These are phyloP conservation scores for Agapornis roseicollis DNA, from an alignment of 2,113 vertebrate genomes.

Conservation along the genomic window DNA sequence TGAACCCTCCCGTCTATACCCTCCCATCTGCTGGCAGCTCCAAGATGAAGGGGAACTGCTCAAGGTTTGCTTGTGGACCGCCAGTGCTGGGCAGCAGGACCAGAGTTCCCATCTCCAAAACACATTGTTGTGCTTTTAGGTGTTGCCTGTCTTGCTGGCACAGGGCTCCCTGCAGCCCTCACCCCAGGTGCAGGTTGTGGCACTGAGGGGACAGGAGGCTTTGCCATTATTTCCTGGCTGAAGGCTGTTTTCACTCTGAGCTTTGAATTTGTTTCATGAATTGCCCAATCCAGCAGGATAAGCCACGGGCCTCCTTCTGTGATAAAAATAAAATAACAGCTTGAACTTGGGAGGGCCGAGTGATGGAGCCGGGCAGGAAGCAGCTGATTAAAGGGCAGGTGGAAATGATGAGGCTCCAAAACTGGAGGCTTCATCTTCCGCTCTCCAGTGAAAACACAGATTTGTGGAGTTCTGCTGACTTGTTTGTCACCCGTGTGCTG, in stretches of 20 bases:
- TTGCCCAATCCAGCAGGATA: background rate
- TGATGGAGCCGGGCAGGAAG: conserved; percentile 23
- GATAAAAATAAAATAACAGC: conserved; percentile 63
- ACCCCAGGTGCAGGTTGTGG: background rate
- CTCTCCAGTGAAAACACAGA: background rate
- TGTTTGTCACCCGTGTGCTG: accelerated
- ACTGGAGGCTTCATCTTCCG: conserved; percentile 9
- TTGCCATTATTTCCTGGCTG: background rate
- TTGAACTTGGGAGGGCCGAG: background rate
- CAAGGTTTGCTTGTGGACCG: accelerated
- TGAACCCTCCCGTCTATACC: accelerated
- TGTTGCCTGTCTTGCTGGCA: accelerated
- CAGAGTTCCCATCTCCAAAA: background rate
- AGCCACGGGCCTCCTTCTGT: background rate
- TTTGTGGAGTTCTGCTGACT: background rate
- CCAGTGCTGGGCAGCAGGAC: background rate
- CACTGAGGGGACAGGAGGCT: background rate
- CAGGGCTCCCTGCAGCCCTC: background rate
- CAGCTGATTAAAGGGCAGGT: conserved; percentile 39
- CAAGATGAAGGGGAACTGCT: accelerated
- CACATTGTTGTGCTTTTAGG: background rate
- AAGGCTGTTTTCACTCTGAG: background rate
- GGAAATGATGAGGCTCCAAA: background rate
- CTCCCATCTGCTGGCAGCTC: background rate
- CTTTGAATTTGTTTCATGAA: conserved; percentile 37